Base-by-base conservation (phyloP, 1,140 invertebrate species). In the Plectus sambesii region DNA sequence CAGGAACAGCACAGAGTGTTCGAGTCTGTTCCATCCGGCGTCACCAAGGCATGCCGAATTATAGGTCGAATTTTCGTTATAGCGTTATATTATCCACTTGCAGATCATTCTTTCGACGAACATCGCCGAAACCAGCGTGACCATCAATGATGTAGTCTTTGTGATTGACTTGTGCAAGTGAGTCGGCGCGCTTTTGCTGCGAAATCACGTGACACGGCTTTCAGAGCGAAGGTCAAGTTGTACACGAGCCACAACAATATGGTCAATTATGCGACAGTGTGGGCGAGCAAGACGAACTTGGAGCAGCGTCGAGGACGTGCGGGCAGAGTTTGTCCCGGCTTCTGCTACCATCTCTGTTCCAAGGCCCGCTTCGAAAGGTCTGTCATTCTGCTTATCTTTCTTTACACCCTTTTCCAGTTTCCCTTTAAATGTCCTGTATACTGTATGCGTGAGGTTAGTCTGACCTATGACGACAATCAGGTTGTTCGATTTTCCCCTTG, bases 71-170 rank as follows among this genome's bases (percentile, higher is more conserved):
- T n/a, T n/a, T n/a, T n/a, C n/a, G n/a, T n/a, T n/a, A n/a, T n/a
- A n/a, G n/a, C n/a, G n/a, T n/a, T n/a, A n/a, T n/a, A n/a, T n/a
- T n/a, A n/a, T n/a, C n/a, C n/a, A n/a, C n/a, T n/a, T 56, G 4
- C 46, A 68, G 47, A 67, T 61, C 41, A 86, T 96, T 40, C 73
- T 94, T 1, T 82, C 87, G 0, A 94, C 89, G 0, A 90, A 92
- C 66, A 88, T 96, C 53, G 85, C 87, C 0, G 88, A 96, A 69
- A 90, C 87, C 0, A 85, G 83, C 59, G 81, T 93, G 23, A 93
- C 87, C 0, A 85, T 94, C 36, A 81, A 87, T 63, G 85, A 90
- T 72, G 81, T 89, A 1, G 80, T 84, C 0, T 90, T 81, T 70
- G 86, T 94, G 0, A 82, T 96, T 42, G 87, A 94, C 69, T 79